Conservation (phyloP, 2,113 vertebrate species). For the Oriolus oriolus region DNA sequence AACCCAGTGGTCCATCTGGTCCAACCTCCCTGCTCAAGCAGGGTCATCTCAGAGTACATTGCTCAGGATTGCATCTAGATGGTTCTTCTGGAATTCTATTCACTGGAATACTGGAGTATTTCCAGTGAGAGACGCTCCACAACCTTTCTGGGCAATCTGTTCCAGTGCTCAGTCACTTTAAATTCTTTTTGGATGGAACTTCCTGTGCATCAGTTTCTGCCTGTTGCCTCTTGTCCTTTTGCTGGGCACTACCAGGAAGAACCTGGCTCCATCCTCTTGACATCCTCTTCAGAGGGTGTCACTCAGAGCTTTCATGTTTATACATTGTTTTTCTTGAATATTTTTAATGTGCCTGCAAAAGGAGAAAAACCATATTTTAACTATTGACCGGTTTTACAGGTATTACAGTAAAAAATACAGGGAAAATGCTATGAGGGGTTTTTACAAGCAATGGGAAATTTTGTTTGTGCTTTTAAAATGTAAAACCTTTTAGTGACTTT, state of each 20-base stretch:
- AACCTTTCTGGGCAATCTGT: not conserved
- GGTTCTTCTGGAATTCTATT: not conserved
- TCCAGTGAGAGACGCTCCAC: no score
- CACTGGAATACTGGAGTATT: not conserved
- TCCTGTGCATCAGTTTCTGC: not conserved
- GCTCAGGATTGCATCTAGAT: not conserved
- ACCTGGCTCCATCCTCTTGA: not conserved
- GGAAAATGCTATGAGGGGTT: not conserved
- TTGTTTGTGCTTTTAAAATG: not conserved
- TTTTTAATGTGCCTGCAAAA: not conserved
- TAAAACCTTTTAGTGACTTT: not conserved
- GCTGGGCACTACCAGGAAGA: not conserved
- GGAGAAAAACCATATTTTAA: not conserved
- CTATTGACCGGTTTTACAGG: not conserved
- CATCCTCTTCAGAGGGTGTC: not conserved
- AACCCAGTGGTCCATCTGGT: not conserved
- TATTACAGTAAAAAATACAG: not conserved
- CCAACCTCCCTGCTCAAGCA: not conserved
- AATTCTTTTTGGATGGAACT: no score
- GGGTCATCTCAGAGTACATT: not conserved
- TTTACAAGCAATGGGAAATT: not conserved
- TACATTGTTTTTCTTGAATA: not conserved
- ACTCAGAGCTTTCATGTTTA: not conserved
- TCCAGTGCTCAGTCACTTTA: not conserved
- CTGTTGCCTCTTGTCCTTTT: not conserved